Evolutionary conservation across 2,113 vertebrate genomes (phyloP), one percentile per base, ranked within the genome.

Genomic region (Actenoides lindsayi): DNA sequence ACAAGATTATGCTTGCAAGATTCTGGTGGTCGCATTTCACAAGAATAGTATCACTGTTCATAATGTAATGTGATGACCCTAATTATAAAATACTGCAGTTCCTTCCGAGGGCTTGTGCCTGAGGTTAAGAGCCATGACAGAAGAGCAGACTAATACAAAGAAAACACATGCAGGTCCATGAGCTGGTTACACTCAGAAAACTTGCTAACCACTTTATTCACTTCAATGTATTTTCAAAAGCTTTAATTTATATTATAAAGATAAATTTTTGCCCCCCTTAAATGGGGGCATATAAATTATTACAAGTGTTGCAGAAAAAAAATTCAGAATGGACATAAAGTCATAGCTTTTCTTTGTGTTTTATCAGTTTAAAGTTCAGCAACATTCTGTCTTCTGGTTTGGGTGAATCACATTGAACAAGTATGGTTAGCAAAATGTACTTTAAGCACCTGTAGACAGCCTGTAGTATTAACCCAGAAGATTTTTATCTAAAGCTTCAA

Each of bases 241-340:
- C 2, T 33, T 56, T 41, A 59, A 65, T 60, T n/a, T n/a, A 14
- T 51, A 37, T 56, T 33, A 17, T 9, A 57, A 28, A 87, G 23
- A 46, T 6, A 8, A 50, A 0, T 25, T 21, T 37, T 27, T n/a
- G 5, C 1, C 5, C 13, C 2, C 13, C 57, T 46, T 73, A 41
- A 64, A 87, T 64, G 16, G 30, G 16, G 54, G 3, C 4, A 33
- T 60, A 39, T 30, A 8, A 48, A 2, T 53, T 2, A 50, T 78
- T 84, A 75, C 15, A 82, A 46, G 12, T 25, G 10, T 19, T 84
- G 9, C 2, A 75, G 20, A 30, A 75, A 91, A 81, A 85, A 53
- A 85, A 53, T 11, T 0, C 4, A 16, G 68, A 80, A 57, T 11
- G 3, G 13, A 28, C 13, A 24, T 39, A 39, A 83, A 53, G 3